Percentiles rank a stretch among this genome's conserved stretches.
Evolutionary conservation across 2,888 invertebrate species (phyloP).

Genomic region (Omphaloscelis lunosa): DNA sequence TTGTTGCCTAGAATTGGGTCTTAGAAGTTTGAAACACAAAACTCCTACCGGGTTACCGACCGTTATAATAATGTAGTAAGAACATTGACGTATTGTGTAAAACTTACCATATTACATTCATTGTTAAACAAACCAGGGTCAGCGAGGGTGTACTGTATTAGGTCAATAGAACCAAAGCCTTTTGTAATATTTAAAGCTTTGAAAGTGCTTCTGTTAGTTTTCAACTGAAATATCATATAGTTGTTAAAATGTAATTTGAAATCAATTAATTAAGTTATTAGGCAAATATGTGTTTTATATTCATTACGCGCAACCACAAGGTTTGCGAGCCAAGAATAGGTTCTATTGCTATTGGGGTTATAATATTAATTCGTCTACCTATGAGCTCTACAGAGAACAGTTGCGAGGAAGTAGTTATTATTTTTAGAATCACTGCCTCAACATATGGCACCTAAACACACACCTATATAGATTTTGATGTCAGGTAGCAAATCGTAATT

Average conservation of each 20-base stretch:
- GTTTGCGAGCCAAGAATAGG: background rate
- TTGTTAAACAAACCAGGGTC: slow-evolving; percentile 26
- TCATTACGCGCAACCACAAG: slow-evolving; percentile 13
- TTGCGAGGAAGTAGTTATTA: background rate
- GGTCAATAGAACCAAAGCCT: slow-evolving; percentile 27
- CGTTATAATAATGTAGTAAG: slow-evolving; percentile 8
- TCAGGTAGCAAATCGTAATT: background rate
- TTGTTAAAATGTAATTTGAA: slow-evolving; percentile 20
- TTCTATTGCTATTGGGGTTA: background rate
- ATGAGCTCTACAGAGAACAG: slow-evolving; percentile 1
- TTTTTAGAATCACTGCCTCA: background rate
- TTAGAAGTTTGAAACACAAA: slow-evolving; percentile 4
- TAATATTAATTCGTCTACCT: background rate
- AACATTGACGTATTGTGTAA: slow-evolving; percentile 35
- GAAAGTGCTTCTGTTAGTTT: slow-evolving; percentile 32
- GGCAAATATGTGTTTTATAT: slow-evolving; percentile 15
- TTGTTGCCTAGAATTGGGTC: background rate
- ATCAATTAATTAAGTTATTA: slow-evolving; percentile 24
- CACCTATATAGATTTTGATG: background rate
- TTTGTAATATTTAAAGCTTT: slow-evolving; percentile 24
- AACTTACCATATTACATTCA: slow-evolving; percentile 17
- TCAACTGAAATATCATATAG: slow-evolving; percentile 13
- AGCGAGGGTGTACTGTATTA: background rate
- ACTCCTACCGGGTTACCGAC: background rate
- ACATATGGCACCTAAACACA: background rate